Percentiles rank a stretch among this genome's conserved stretches.
Evolutionary conservation across 2,113 vertebrate species (phyloP).

Genomic region (Aleadryas rufinucha): DNA sequence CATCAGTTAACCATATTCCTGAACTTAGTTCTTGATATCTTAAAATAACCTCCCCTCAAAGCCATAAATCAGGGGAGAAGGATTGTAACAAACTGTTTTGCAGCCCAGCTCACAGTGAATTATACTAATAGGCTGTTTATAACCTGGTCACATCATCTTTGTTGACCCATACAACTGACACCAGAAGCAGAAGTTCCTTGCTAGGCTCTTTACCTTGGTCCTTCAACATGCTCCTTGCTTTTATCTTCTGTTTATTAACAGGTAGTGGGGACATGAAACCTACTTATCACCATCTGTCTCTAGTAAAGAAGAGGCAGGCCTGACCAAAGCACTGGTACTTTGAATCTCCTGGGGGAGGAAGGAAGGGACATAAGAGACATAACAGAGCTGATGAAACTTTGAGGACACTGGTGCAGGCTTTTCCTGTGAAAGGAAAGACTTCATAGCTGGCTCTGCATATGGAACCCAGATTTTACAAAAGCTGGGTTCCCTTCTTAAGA

Average conservation of each 20-base stretch:
- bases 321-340: neutral
- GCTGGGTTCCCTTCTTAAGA: conserved; percentile 39
- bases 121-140: neutral
- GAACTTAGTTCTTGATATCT: neutral
- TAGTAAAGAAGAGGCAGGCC: neutral
- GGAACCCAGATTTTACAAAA: conserved; percentile 62
- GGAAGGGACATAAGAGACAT: conserved; percentile 8
- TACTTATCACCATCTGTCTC: neutral
- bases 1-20: neutral
- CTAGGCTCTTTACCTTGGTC: neutral
- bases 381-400: conserved; percentile 43
- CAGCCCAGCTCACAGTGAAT: neutral
- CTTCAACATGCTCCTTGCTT: neutral
- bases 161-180: neutral
- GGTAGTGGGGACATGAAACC: neutral
- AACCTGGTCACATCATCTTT: neutral
- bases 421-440: conserved; percentile 64
- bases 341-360: neutral
- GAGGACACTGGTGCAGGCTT: conserved; percentile 52
- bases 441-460: conserved; percentile 61
- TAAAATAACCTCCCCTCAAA: conserved; percentile 13
- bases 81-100: neutral
- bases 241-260: neutral
- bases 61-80: neutral
- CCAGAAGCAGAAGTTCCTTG: neutral